These are phyloP conservation scores for Tragelaphus scriptus DNA, from an alignment of 2,113 vertebrate species.

Conservation along the genomic window DNA sequence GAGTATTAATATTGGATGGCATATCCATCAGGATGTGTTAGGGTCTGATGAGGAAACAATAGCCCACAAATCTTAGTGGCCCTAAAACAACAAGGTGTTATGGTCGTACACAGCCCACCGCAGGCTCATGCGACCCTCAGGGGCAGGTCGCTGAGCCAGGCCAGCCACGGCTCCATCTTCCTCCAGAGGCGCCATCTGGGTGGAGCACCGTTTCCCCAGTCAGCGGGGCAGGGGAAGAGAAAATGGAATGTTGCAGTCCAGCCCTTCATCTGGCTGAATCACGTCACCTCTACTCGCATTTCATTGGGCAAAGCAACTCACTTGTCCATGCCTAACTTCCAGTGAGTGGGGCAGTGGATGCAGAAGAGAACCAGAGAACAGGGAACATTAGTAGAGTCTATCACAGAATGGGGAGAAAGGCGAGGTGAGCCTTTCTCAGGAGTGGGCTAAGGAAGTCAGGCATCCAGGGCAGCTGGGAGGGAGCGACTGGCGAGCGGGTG, in stretches of 20 bases:
- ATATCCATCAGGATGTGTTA: background rate
- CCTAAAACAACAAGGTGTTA: background rate
- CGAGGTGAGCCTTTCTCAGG: too few relatives aligned
- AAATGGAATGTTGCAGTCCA: background rate
- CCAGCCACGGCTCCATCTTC: background rate
- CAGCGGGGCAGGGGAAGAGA: too few relatives aligned
- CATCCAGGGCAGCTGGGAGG: background rate
- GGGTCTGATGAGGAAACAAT: background rate
- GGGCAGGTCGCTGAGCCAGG: background rate
- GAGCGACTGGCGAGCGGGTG: fast-evolving
- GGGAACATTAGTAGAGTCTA: background rate
- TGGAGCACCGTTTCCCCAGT: background rate
- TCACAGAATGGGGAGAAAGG: background rate
- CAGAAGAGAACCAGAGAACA: background rate
- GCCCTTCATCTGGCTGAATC: background rate
- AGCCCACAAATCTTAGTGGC: background rate
- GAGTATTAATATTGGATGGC: background rate
- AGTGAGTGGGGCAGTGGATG: background rate
- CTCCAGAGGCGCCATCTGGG: background rate
- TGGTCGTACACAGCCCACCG: background rate
- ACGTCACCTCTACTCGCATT: background rate
- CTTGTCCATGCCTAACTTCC: background rate
- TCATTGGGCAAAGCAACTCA: background rate
- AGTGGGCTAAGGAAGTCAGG: background rate
- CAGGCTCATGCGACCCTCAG: background rate